phyloP scores from a whole-genome alignment of 2,797 vertebrate genomes.

The Lophotriccus pileatus region DNA sequence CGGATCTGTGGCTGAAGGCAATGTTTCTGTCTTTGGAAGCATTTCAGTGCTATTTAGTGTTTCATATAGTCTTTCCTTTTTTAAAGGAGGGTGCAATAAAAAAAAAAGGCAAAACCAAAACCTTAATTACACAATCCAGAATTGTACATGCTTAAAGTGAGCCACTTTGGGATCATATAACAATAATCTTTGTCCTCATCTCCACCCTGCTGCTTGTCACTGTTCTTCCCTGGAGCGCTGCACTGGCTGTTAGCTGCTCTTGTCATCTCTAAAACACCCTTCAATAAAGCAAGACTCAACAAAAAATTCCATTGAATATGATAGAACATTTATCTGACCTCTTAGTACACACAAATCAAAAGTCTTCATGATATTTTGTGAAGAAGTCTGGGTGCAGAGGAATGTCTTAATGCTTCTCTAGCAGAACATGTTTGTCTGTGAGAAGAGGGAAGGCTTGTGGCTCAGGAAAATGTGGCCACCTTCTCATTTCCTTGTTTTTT shows the following conservation, averaged over 20 bases:
- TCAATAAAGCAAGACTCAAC: background rate
- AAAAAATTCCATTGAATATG: background rate
- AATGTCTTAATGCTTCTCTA: background rate
- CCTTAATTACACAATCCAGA: slow-evolving; percentile 3
- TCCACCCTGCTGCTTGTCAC: background rate
- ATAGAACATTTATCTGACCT: background rate
- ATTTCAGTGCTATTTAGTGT: background rate
- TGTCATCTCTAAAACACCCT: background rate
- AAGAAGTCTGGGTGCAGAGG: background rate
- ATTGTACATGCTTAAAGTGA: background rate
- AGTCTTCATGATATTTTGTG: background rate
- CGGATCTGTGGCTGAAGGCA: background rate
- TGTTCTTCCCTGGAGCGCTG: background rate
- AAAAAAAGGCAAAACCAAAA: background rate
- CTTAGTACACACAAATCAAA: background rate
- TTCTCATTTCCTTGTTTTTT: background rate
- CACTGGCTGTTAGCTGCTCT: background rate
- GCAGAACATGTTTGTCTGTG: rapidly evolving
- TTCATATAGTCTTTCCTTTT: background rate
- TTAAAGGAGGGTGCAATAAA: background rate
- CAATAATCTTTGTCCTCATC: background rate
- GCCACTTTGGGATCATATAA: background rate
- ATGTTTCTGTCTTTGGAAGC: background rate
- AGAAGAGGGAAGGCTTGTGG: background rate
- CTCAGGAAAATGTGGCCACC: rapidly evolving